phyloP scores from a whole-genome alignment of 1,140 invertebrate genomes.

The Dolichoris vasculosae region DNA sequence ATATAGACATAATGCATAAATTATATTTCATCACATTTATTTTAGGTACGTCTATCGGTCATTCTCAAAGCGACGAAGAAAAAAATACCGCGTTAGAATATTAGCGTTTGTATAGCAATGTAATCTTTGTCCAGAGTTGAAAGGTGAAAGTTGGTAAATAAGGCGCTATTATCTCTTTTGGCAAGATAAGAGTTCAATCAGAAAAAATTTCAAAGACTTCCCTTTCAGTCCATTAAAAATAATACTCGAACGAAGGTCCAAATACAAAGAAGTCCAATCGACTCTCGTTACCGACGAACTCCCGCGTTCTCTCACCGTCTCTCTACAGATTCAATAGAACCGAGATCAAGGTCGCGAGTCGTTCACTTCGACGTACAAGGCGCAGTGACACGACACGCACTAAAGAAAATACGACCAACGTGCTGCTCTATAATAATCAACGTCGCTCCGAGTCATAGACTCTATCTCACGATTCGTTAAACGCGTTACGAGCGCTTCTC shows the following conservation, averaged over 20 bases:
- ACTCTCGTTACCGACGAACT: constrained; percentile 33
- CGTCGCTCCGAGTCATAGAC: constrained; percentile 1
- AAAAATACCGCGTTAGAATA: neutral
- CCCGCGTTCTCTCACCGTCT: constrained; percentile 4
- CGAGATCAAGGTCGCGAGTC: constrained; percentile 54
- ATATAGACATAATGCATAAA: constrained; percentile 4
- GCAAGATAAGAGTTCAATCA: neutral
- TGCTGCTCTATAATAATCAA: neutral
- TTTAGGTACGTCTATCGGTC: neutral
- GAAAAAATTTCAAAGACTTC: neutral
- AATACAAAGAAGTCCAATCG: constrained; percentile 38
- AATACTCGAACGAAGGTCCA: neutral
- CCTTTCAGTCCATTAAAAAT: constrained; percentile 5
- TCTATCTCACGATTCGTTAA: neutral
- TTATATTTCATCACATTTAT: neutral
- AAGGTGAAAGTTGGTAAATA: neutral
- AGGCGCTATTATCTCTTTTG: neutral
- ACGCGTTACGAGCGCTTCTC: neutral
- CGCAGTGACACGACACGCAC: constrained; percentile 39
- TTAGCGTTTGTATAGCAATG: neutral
- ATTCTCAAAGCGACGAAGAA: neutral
- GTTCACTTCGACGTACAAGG: constrained; percentile 32
- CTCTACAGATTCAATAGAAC: constrained; percentile 48
- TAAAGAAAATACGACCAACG: constrained; percentile 21
- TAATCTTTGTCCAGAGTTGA: neutral